A percentile compares a stretch with the other conserved stretches of the same genome.
These are phyloP conservation scores for Astropecten irregularis DNA, from an alignment of 53 echinoderm and acorn worm genomes.

Conservation along the genomic window DNA sequence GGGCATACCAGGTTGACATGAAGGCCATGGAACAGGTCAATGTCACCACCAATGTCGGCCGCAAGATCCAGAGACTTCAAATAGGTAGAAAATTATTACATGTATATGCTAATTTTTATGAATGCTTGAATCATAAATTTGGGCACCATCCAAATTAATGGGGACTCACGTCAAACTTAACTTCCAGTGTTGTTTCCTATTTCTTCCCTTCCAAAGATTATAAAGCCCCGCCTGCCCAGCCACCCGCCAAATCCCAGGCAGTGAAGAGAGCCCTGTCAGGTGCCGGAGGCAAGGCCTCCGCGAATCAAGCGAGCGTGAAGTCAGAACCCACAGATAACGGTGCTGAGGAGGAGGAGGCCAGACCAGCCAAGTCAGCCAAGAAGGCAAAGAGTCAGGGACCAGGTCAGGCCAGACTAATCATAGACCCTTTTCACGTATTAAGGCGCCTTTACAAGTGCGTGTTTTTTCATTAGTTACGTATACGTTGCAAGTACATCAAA, in stretches of 20 bases:
- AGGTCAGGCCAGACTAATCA: background rate
- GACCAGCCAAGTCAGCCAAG: slow-evolving; percentile 54
- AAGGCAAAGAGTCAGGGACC: slow-evolving; percentile 58
- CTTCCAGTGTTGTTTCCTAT: no score
- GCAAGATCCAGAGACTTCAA: slow-evolving; percentile 66
- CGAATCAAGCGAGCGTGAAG: slow-evolving; percentile 27
- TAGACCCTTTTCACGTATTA: no score
- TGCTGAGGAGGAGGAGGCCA: slow-evolving; percentile 51
- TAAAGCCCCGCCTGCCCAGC: slow-evolving; percentile 27
- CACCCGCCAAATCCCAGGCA: slow-evolving; percentile 1
- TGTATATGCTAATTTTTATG: no score
- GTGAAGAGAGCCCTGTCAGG: slow-evolving; percentile 4
- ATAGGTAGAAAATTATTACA: slow-evolving; percentile 77
- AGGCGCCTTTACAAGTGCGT: no score
- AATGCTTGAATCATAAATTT: no score
- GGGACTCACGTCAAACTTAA: no score
- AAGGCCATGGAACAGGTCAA: slow-evolving; percentile 86
- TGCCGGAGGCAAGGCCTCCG: background rate
- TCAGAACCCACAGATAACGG: slow-evolving; percentile 51
- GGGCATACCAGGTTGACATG: slow-evolving; percentile 76
- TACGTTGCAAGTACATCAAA: no score
- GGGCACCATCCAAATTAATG: no score
- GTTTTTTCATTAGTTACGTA: no score
- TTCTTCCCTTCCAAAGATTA: no score
- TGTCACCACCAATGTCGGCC: slow-evolving; percentile 70